Evolutionary conservation across 2,113 vertebrate genomes (phyloP).

Genomic region (Gallinago paraguaiae): DNA sequence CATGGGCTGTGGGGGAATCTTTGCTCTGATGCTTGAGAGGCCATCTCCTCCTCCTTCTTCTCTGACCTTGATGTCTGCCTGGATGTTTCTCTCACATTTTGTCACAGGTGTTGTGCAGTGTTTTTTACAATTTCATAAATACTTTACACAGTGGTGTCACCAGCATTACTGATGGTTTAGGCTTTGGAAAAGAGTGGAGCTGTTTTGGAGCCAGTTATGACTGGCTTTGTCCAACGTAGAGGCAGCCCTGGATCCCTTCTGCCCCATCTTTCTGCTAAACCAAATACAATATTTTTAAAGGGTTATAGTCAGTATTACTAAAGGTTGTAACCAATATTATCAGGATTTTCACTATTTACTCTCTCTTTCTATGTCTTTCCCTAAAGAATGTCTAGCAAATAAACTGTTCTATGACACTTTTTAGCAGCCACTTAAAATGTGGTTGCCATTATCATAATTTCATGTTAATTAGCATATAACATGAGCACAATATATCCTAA

Average conservation of each 20-base stretch:
- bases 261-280: rapidly evolving
- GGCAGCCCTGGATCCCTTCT: not conserved
- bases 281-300: not conserved
- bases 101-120: not conserved
- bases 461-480: not conserved
- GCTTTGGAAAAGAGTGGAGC: not conserved
- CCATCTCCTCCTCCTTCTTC: not conserved
- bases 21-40: rapidly evolving
- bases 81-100: not conserved
- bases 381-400: not conserved
- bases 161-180: not conserved
- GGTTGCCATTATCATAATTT: not conserved
- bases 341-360: not conserved
- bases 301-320: not conserved
- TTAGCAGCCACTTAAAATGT: not conserved
- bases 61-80: not conserved
- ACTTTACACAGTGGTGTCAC: not conserved
- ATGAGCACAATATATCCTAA: not conserved
- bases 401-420: not conserved
- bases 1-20: not conserved
- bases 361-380: not conserved
- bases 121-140: not conserved
- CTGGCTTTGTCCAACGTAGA: rapidly evolving
- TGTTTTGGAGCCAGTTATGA: not conserved
- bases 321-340: not conserved